Percentiles rank a stretch among this genome's conserved stretches.
These are phyloP conservation scores for Zaprionus taronus DNA, from an alignment of 1,140 invertebrate species.

Conservation along the genomic window DNA sequence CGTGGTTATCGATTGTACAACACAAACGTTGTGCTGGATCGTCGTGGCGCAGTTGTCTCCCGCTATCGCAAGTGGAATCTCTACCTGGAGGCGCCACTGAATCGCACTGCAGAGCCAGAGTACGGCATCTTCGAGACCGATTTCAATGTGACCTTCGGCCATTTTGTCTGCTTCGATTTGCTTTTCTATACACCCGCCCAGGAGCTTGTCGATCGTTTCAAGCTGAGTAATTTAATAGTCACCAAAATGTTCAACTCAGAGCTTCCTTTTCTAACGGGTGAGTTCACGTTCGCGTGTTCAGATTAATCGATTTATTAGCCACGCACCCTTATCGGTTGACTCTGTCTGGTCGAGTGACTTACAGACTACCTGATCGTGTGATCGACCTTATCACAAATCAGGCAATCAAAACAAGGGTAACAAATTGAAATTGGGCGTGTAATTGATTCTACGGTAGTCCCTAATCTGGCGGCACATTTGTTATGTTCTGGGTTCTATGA, in stretches of 20 bases:
- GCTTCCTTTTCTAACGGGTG: constrained; percentile 89
- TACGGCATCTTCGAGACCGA: constrained; percentile 89
- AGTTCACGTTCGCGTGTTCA: constrained; percentile 8
- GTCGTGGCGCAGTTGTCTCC: constrained; percentile 85
- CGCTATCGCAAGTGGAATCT: constrained; percentile 92
- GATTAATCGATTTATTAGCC: neutral
- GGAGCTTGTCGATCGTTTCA: constrained; percentile 61
- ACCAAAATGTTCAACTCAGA: constrained; percentile 91
- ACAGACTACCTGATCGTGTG: neutral
- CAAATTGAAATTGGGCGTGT: neutral
- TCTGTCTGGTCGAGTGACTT: neutral
- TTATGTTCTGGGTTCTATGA: no score
- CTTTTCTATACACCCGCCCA: constrained; percentile 87
- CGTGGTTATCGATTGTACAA: constrained; percentile 87
- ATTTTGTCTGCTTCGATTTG: constrained; percentile 92
- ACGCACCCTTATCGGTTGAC: neutral
- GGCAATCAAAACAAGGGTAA: neutral
- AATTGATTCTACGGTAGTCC: neutral
- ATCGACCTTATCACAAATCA: neutral
- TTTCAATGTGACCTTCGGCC: constrained; percentile 92
- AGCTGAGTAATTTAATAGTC: constrained; percentile 89
- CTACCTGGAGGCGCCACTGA: constrained; percentile 83
- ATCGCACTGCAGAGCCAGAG: constrained; percentile 77
- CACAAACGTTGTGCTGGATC: constrained; percentile 90
- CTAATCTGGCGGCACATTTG: no score